Conservation (phyloP, 2,888 invertebrate species). For the Opisthograptis luteolata region DNA sequence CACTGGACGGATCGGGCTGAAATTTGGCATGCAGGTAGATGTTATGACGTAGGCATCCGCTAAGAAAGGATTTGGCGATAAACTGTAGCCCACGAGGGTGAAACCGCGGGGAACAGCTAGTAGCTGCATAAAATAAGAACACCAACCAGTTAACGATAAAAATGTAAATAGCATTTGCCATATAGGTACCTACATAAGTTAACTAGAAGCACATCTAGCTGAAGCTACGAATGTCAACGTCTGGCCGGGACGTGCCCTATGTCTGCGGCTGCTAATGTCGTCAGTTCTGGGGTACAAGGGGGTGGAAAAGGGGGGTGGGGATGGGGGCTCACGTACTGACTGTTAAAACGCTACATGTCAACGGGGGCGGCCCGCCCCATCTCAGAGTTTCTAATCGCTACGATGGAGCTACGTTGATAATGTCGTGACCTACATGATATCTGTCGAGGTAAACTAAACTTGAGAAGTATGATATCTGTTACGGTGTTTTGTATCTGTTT, state of each 20-base stretch:
- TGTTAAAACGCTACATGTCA: constrained; percentile 84
- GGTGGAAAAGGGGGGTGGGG: constrained; percentile 33
- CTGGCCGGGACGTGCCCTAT: constrained; percentile 76
- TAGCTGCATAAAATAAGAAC: no score
- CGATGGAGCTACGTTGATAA: constrained; percentile 72
- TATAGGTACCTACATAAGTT: constrained; percentile 14
- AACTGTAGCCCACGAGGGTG: no score
- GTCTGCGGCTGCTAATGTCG: constrained; percentile 84
- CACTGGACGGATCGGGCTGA: no score
- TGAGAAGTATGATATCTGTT: background rate
- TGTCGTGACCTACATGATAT: constrained; percentile 72
- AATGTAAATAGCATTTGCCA: no score
- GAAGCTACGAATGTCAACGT: constrained; percentile 68
- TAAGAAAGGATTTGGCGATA: no score
- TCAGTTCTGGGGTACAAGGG: constrained; percentile 62
- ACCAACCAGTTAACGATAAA: no score
- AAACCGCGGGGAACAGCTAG: no score
- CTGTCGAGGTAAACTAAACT: constrained; percentile 16
- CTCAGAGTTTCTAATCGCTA: constrained; percentile 61
- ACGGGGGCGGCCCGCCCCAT: constrained; percentile 61
- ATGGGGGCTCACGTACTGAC: constrained; percentile 72
- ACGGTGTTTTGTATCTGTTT: constrained; percentile 5
- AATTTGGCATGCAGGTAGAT: no score
- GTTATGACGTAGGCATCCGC: no score
- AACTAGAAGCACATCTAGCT: constrained; percentile 46